Evolutionary conservation across 2,888 invertebrate species (phyloP), one percentile per base, ranked within the genome.

Genomic region (Pollenia amentaria): DNA sequence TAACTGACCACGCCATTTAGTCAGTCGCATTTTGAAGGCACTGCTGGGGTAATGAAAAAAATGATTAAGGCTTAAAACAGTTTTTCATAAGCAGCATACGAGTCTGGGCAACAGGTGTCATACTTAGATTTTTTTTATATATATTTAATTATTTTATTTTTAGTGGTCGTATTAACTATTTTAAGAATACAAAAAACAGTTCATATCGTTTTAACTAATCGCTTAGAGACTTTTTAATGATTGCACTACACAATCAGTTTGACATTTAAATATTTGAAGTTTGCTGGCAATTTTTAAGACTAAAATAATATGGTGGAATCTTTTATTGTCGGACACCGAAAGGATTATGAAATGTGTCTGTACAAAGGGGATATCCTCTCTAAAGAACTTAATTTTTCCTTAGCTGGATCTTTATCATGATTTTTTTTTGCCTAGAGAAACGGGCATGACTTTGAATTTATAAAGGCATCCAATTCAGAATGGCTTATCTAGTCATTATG

Each of bases 31-130:
- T 75, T 64, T 65, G 16, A 48, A 77, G 76, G 55, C 57, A 72
- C 18, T 65, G 46, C 64, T 29, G 18, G 21, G 16, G 38, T 21
- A 51, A 70, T 9, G 14, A 46, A 69, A 62, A 44, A 46, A 44
- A 21, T 65, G 46, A 46, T 72, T 64, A 48, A 70, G 70, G 40
- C 64, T 53, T 73, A 51, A 48, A 53, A 55, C 29, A 55, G 2
- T 18, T 53, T 72, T 55, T 73, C 53, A 16, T 2, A 53, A 21
- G 51, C 44, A 51, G 38, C 29, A 60, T 16, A 55, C 16, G 42
- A 55, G 64, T 44, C 9, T 42, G 48, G 44, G 69, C 78, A 86
- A 75, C 85, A 86, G 86, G 86, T 86, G 86, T 75, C 86, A 83
- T 64, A 77, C 44, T 67, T 72, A 55, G 48, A 46, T 70, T 75